phyloP scores from a whole-genome alignment of 1,140 invertebrate genomes.

The Zaprionus taronus region DNA sequence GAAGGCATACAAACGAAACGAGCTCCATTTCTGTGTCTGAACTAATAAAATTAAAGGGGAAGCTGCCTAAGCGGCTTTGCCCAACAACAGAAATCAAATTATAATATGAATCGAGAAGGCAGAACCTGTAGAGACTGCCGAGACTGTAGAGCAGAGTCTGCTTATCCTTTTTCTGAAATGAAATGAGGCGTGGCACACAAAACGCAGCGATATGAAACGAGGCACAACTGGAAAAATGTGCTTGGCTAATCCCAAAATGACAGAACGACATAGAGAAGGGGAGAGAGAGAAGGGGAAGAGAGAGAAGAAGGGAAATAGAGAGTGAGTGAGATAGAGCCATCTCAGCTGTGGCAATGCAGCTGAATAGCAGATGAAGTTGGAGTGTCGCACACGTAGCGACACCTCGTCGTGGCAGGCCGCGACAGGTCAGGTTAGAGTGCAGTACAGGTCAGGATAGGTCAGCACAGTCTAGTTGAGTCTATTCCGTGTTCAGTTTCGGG shows the following conservation, averaged over 20 bases:
- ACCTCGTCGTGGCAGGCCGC: conserved; percentile 27
- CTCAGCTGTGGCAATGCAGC: conserved; percentile 40
- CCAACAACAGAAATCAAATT: conserved; percentile 58
- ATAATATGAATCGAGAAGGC: conserved; percentile 53
- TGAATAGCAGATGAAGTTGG: conserved; percentile 25
- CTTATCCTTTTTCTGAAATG: conserved; percentile 22
- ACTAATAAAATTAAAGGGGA: conserved; percentile 38
- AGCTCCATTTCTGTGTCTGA: conserved; percentile 11
- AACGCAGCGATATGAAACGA: conserved; percentile 16
- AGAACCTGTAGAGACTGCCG: too few relatives aligned
- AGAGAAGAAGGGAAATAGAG: neutral
- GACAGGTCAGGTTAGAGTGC: conserved; percentile 1
- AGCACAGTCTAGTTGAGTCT: conserved; percentile 10
- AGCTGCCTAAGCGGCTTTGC: conserved; percentile 55
- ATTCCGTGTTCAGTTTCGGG: conserved; percentile 31
- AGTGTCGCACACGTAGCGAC: conserved; percentile 22
- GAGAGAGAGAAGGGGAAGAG: neutral
- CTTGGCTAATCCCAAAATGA: conserved; percentile 58
- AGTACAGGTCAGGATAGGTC: neutral
- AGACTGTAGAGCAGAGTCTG: neutral
- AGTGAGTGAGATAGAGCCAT: conserved; percentile 1
- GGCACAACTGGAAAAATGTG: neutral
- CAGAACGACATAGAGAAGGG: conserved; percentile 37
- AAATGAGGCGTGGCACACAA: conserved; percentile 48
- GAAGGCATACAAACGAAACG: conserved; percentile 9